Evolutionary conservation across 2,888 invertebrate genomes (phyloP).

Genomic region (Platypus cylindrus): DNA sequence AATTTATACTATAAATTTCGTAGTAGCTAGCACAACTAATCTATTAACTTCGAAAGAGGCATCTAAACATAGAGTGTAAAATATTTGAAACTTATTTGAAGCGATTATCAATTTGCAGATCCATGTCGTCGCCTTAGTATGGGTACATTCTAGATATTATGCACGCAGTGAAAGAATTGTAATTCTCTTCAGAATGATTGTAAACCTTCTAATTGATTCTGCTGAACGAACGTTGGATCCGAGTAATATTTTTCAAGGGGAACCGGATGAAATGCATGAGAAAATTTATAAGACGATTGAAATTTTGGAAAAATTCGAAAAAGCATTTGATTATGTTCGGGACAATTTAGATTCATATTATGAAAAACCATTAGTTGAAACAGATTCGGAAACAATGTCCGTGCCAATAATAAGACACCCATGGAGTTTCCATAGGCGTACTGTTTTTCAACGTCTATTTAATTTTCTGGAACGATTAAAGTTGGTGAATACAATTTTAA

Average conservation of each 20-base stretch:
- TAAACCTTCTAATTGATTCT: conserved; percentile 69
- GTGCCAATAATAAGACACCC: conserved; percentile 51
- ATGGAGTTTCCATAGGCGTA: conserved; percentile 64
- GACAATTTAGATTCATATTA: conserved; percentile 35
- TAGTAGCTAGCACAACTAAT: conserved; percentile 1
- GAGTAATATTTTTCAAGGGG: conserved; percentile 71
- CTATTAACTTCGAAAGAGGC: no score
- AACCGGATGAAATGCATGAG: conserved; percentile 37
- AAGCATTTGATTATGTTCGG: conserved; percentile 39
- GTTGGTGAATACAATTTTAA: conserved; percentile 56
- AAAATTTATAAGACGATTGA: conserved; percentile 25
- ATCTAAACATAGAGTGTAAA: no score
- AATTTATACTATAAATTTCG: background rate
- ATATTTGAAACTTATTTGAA: no score
- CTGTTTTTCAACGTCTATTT: conserved; percentile 56
- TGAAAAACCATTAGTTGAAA: conserved; percentile 15
- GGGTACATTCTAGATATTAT: conserved; percentile 58
- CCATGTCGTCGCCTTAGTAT: conserved; percentile 69
- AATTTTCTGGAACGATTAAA: conserved; percentile 49
- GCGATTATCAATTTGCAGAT: no score
- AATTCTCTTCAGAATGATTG: conserved; percentile 63
- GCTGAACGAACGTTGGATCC: conserved; percentile 64
- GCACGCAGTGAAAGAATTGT: conserved; percentile 43
- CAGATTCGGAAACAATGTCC: conserved; percentile 33
- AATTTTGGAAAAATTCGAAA: conserved; percentile 25